Conservation (phyloP, 2,797 vertebrate species). For the Acipenser ruthenus region DNA sequence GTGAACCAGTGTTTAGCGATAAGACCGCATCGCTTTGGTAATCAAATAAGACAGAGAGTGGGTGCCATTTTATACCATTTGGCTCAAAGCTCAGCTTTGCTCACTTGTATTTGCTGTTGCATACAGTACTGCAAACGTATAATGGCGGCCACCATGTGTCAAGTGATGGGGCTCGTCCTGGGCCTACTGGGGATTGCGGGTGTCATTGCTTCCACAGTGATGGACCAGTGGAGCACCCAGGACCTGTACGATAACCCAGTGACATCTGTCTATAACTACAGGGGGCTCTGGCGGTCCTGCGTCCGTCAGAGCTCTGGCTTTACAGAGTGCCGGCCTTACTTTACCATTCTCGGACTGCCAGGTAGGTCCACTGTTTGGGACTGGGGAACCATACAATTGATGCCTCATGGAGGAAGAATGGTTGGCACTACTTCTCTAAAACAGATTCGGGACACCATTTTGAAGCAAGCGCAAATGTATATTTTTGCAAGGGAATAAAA, state of each 20-base stretch:
- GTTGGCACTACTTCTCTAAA: too few species aligned
- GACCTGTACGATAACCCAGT: constrained; percentile 74
- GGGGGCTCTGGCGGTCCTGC: constrained; percentile 79
- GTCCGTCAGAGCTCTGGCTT: constrained; percentile 76
- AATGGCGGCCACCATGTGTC: constrained; percentile 76
- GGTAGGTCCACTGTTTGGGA: constrained; percentile 45
- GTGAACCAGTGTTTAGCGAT: neutral
- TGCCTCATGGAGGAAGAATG: too few species aligned
- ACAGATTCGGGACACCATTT: too few species aligned
- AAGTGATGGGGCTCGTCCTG: constrained; percentile 74
- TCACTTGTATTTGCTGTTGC: neutral
- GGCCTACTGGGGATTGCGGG: constrained; percentile 62
- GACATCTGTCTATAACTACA: constrained; percentile 71
- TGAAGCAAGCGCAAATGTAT: too few species aligned
- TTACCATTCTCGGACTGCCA: constrained; percentile 83
- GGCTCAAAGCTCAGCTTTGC: neutral
- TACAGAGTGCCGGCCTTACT: constrained; percentile 78
- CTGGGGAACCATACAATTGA: too few species aligned
- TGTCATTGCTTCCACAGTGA: constrained; percentile 63
- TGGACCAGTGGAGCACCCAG: constrained; percentile 84
- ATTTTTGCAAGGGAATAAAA: too few species aligned
- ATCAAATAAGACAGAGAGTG: neutral
- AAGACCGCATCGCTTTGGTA: neutral
- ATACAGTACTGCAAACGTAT: constrained; percentile 1
- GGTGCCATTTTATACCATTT: neutral